Base-by-base conservation (phyloP, 2,113 vertebrate genomes). In the Pachycephala philippinensis region DNA sequence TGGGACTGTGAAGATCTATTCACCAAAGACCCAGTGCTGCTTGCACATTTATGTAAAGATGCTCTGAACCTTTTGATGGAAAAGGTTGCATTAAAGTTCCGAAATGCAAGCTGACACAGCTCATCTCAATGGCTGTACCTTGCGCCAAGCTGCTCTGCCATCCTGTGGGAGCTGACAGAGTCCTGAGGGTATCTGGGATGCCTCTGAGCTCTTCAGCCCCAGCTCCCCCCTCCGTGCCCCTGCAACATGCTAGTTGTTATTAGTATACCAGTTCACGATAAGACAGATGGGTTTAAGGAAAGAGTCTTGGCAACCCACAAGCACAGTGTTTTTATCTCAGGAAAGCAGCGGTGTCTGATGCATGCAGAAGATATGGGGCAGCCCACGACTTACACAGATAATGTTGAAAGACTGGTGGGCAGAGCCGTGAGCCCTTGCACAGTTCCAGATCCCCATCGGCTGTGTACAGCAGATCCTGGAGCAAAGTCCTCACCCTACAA, bases 301-400 rank as follows among this genome's bases (percentile, higher is more conserved):
- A 49, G 15, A 72, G 15, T 3, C 72, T 49, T 78, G 18, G 49
- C 49, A 84, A 39, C 26, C 18, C 37, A 30, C 1, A 1, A 91
- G 20, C 31, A 61, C 7, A 10, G 21, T 40, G 7, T 0, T 90
- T 95, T 74, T 52, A 21, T 54, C 27, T 74, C 52, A 74, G 61
- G 28, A 80, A 79, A 78, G 21, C 15, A 50, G 28, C 13, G 21
- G 2, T 33, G 23, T 50, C 22, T 81, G 18, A 12, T 4, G 15
- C 19, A 33, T 1, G 2, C 8, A 16, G 20, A 37, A 50, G 28
- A 70, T 49, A 14, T 37, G 8, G 6, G 13, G 13, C 11, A 91
- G 9, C 15, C 47, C 64, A 54, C 1, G 1, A 42, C 19, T 42
- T 53, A 31, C 0, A 0, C 0, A 84, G 15, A 52, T 39, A 54